Evolutionary conservation across 2,113 vertebrate species (phyloP), one percentile per base, ranked within the genome.

Genomic region (Leucosticte australis): DNA sequence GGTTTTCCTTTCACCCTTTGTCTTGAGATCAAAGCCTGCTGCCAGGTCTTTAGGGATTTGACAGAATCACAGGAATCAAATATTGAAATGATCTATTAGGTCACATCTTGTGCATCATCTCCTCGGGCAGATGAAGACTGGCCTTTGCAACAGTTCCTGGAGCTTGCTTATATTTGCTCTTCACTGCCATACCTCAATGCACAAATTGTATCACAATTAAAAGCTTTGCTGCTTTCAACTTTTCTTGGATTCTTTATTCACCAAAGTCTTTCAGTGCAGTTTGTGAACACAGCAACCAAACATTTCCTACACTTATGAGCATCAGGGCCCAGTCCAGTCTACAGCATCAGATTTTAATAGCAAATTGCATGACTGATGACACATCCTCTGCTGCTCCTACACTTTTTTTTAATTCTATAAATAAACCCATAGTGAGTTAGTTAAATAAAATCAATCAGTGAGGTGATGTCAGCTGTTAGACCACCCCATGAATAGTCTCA

Each of bases 1-100:
- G 39, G 55, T 67, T 49, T 83, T 75, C 73, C 64, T 92, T 92
- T 94, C 44, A 86, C 83, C 56, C 89, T 93, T 93, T 84, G 83
- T 92, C 80, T 83, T 52, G 52, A 90, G 91, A 96, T 96, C 91
- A 97, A 95, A 94, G 83, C 42, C 65, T 77, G 42, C 68, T 13
- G 31, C 52, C 64, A 89, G 68, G 47, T 89, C 89, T 81, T 77
- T 57, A 89, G 89, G 89, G 83, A 89, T 62, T 89, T 92, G 60
- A 78, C 60, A 84, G 83, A 90, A 88, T 55, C 80, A 78, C 56
- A 92, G 83, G 93, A 96, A 94, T 84, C 73, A 90, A 90, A 90
- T 83, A 89, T 3, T 62, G 64, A 78, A 81, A 47, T 81, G 27
- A 93, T 78, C 39, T 92, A 12, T 89, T 49, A 77, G 80, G 68